Evolutionary conservation across 2,888 invertebrate genomes (phyloP), one percentile per base, ranked within the genome.

Genomic region (Ischnus inquisitorius): DNA sequence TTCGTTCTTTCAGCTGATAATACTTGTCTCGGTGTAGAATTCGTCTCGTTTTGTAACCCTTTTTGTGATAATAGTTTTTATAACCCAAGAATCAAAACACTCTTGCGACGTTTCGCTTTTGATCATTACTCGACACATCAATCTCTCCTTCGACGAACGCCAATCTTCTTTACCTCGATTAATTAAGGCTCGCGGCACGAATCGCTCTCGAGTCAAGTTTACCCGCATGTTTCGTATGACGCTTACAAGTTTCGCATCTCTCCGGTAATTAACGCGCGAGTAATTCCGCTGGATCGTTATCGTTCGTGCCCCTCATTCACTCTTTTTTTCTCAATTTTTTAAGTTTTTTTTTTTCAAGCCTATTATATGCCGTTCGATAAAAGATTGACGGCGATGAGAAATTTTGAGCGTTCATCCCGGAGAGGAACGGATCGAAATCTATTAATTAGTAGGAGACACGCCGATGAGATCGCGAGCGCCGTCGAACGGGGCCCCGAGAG

Each of bases 391-490:
- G 81, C 46, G 39, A 81, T 78, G 78, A 84, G 75, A 84, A 84
- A 84, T 84, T 81, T 84, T 51, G 84, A 54, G 81, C 62, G 62
- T 46, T 77, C 80, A 25, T 74, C 74, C 74, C 67, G 22, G 28
- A 3, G 10, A 3, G 10, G 16, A 46, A 60, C 71, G 90, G 87
- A 90, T 89, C 89, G 89, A 88, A 89, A 89, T 89, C 84, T 89
- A 87, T 89, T 90, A 90, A 90, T 90, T 90, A 90, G 89, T 90
- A 87, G 87, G 86, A 87, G 87, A 88, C 87, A 90, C 88, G 83
- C 87, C 88, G 87, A 88, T 85, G 88, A 89, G 87, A 87, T 85
- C 84, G 83, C 85, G 81, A 84, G 78, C 81, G 78, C 75, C 84
- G 84, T 84, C 67, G 74, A 81, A 78, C 71, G 72, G 65, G 80